phyloP scores from a whole-genome alignment of 1,140 invertebrate species.

The Atta colombica region DNA sequence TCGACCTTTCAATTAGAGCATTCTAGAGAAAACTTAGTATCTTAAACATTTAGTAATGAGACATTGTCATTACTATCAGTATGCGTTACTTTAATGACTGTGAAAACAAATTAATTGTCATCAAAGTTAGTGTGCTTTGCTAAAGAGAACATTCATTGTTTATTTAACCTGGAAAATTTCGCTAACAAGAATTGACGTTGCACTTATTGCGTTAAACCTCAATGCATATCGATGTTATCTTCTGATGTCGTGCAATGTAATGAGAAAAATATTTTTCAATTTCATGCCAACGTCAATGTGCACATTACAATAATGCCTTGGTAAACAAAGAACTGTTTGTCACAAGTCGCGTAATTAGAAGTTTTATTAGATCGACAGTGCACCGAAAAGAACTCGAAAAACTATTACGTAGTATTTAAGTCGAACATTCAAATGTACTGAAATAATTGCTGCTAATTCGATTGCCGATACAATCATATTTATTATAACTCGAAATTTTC shows the following conservation, averaged over 20 bases:
- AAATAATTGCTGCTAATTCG: neutral
- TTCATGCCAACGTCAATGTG: neutral
- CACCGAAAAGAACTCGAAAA: neutral
- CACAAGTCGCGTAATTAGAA: neutral
- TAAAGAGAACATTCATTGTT: slow-evolving; percentile 35
- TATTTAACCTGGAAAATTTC: slow-evolving; percentile 42
- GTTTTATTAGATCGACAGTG: neutral
- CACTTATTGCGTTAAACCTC: neutral
- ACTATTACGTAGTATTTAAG: neutral
- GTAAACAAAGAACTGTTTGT: slow-evolving; percentile 1
- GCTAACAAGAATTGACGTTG: neutral
- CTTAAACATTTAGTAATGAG: neutral
- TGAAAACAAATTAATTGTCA: slow-evolving; percentile 5
- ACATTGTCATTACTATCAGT: neutral
- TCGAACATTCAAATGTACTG: neutral
- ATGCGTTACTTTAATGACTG: neutral
- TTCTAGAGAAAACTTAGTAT: neutral
- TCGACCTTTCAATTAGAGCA: neutral
- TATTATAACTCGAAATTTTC: neutral
- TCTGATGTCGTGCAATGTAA: neutral
- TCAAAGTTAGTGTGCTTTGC: slow-evolving; percentile 20
- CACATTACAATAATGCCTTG: neutral
- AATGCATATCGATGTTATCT: neutral
- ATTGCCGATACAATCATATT: neutral
- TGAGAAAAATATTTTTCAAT: slow-evolving; percentile 27